Conservation (phyloP, 2,113 vertebrate species). For the Odobenus rosmarus region DNA sequence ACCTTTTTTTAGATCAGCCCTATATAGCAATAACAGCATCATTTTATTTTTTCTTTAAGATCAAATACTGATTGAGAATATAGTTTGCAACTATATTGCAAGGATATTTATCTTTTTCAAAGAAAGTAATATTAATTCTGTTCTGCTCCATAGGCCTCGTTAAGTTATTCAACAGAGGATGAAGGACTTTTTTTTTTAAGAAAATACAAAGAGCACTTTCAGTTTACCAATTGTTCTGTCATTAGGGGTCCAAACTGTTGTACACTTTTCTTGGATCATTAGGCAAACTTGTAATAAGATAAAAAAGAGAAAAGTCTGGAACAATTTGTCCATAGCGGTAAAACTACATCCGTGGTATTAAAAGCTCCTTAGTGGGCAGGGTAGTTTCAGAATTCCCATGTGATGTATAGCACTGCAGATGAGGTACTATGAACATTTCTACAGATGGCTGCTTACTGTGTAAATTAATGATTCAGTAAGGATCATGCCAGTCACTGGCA, state of each 20-base stretch:
- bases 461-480: constrained; percentile 85
- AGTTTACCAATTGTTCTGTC: constrained; percentile 63
- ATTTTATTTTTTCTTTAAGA: constrained; percentile 66
- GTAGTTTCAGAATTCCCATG: constrained; percentile 74
- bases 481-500: constrained; percentile 82
- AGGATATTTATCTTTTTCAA: constrained; percentile 77
- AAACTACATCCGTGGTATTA: constrained; percentile 41
- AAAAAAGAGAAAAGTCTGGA: constrained; percentile 62
- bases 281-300: constrained; percentile 75
- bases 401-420: constrained; percentile 69
- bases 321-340: constrained; percentile 75
- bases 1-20: constrained; percentile 10
- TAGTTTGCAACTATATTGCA: constrained; percentile 69
- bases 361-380: constrained; percentile 69
- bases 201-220: constrained; percentile 55
- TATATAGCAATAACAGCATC: constrained; percentile 6
- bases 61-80: constrained; percentile 66
- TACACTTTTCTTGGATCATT: constrained; percentile 65
- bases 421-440: constrained; percentile 81
- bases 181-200: constrained; percentile 37
- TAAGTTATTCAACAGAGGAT: constrained; percentile 70
- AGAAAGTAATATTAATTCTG: constrained; percentile 76
- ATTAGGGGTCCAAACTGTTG: constrained; percentile 70
- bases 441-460: constrained; percentile 86
- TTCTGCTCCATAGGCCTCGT: constrained; percentile 72